Conservation (phyloP, 2,113 vertebrate genomes). For the Brienomyrus longianalis region DNA sequence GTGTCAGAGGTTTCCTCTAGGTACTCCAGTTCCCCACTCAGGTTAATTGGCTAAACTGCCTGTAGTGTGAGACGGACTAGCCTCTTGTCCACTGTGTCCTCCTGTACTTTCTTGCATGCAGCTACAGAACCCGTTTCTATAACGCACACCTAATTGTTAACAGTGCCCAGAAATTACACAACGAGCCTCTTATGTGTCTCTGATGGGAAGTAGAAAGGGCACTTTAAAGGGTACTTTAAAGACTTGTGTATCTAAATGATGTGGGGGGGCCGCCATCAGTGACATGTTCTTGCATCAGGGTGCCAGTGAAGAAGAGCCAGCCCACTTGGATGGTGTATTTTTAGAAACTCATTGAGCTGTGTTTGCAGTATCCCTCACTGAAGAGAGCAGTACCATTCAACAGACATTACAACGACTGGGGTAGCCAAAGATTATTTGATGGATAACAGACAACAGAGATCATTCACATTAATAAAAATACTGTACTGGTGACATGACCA, state of each 20-base stretch:
- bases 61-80: background rate
- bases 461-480: background rate
- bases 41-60: background rate
- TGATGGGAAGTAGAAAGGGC: background rate
- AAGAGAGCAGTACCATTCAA: background rate
- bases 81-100: background rate
- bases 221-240: slow-evolving; percentile 2
- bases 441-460: background rate
- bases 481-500: background rate
- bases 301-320: slow-evolving; percentile 16
- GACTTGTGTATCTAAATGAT: background rate
- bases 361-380: slow-evolving; percentile 27
- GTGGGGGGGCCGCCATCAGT: background rate
- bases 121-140: background rate
- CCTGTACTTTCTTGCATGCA: background rate
- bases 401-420: background rate
- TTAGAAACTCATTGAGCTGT: slow-evolving; percentile 39
- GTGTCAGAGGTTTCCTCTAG: background rate
- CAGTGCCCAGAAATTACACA: background rate
- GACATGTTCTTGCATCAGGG: background rate
- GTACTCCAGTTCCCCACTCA: background rate
- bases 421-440: background rate
- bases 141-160: background rate
- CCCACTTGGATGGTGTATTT: slow-evolving; percentile 32
- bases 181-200: background rate